Percentiles rank a stretch among this genome's conserved stretches.
Conservation (phyloP, 1,140 invertebrate species). For the Penaeus indicus region DNA sequence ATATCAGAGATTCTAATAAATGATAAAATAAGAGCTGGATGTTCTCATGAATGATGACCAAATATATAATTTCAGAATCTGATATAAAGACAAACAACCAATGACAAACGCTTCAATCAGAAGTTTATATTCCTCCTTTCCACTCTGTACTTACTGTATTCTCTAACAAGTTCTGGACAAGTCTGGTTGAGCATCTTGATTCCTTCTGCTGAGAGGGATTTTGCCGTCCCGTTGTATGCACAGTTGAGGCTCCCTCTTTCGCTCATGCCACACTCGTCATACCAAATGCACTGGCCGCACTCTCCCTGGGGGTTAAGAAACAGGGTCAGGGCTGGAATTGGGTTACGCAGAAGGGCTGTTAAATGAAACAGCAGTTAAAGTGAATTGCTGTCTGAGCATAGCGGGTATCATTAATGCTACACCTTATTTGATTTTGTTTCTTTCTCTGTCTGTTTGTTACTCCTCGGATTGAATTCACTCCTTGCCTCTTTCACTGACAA, state of each 20-base stretch:
- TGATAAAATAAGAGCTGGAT: too few species aligned
- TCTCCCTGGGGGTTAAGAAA: slow-evolving; percentile 35
- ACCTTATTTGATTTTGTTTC: not conserved
- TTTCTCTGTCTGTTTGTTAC: not conserved
- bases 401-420: not conserved
- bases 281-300: slow-evolving; percentile 81
- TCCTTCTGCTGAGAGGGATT: slow-evolving; percentile 71
- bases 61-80: not conserved
- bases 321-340: not conserved
- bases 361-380: not conserved
- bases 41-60: too few species aligned
- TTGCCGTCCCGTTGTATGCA: slow-evolving; percentile 80
- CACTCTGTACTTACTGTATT: slow-evolving; percentile 52
- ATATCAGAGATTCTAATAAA: too few species aligned
- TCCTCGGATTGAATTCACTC: not conserved
- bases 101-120: not conserved
- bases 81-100: not conserved
- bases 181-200: slow-evolving; percentile 38
- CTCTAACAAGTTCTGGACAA: slow-evolving; percentile 62
- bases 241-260: slow-evolving; percentile 76
- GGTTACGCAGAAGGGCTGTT: not conserved
- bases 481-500: too few species aligned
- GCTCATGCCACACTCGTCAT: slow-evolving; percentile 77
- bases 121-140: not conserved
- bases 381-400: not conserved